phyloP scores from a whole-genome alignment of 2,113 vertebrate genomes.

The Lynx canadensis region DNA sequence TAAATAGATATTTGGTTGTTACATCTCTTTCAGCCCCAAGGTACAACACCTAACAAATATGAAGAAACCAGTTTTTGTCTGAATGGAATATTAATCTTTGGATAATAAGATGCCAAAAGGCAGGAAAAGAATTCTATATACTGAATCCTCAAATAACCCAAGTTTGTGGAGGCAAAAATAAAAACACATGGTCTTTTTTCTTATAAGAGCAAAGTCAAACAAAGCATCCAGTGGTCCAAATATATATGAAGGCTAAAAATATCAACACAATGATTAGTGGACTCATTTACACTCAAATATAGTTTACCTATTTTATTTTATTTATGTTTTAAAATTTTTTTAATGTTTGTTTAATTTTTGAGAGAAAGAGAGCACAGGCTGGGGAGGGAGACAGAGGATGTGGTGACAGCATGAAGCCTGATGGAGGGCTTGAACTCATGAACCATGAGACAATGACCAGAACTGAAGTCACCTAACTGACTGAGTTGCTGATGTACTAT shows the following conservation, averaged over 20 bases:
- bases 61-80: slow-evolving; percentile 34
- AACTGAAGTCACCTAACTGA: too few relatives aligned
- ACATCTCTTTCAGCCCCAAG: background rate
- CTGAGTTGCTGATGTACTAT: background rate
- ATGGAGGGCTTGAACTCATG: too few relatives aligned
- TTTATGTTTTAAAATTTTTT: too few relatives aligned
- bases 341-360: too few relatives aligned
- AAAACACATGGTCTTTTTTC: background rate
- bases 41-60: slow-evolving; percentile 25
- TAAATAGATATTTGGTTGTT: slow-evolving; percentile 39
- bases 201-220: background rate
- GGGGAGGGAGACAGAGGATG: too few relatives aligned
- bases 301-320: background rate
- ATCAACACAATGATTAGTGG: background rate
- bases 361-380: too few relatives aligned
- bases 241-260: background rate
- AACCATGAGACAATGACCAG: too few relatives aligned
- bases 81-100: slow-evolving; percentile 33
- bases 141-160: slow-evolving; percentile 22
- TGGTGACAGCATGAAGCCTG: too few relatives aligned
- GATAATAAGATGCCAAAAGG: slow-evolving; percentile 9
- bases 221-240: background rate
- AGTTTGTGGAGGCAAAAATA: slow-evolving; percentile 19
- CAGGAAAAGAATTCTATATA: slow-evolving; percentile 27
- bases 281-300: slow-evolving; percentile 23